Evolutionary conservation across 2,113 vertebrate species (phyloP).

Genomic region (Tympanuchus pallidicinctus): DNA sequence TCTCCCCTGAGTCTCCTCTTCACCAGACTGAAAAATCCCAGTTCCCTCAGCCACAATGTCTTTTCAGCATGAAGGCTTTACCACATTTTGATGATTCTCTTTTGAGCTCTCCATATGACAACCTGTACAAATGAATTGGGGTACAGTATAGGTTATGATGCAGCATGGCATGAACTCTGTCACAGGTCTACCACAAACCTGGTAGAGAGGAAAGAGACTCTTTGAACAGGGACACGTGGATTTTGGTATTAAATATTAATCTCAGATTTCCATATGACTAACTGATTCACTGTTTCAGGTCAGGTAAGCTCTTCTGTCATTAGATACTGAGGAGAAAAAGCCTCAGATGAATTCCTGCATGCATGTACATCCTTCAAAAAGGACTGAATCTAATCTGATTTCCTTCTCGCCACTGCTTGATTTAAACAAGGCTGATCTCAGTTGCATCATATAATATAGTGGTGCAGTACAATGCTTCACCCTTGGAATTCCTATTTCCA

Average conservation of each 20-base stretch:
- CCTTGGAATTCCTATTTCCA: background rate
- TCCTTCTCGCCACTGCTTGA: background rate
- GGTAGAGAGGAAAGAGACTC: background rate
- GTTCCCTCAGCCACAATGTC: background rate
- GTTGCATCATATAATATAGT: background rate
- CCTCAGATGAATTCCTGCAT: background rate
- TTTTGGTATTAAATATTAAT: constrained; percentile 14
- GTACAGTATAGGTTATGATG: background rate
- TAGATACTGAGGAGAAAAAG: background rate
- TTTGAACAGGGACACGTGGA: background rate
- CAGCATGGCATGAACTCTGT: background rate
- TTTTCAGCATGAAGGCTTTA: background rate
- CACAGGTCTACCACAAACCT: background rate
- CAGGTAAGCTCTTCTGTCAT: background rate
- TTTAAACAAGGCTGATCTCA: constrained; percentile 18
- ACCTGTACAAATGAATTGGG: background rate
- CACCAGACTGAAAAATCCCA: too few relatives aligned
- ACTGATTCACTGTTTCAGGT: background rate
- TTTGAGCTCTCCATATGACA: background rate
- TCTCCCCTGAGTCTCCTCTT: too few relatives aligned
- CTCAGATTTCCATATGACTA: background rate
- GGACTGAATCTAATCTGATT: background rate
- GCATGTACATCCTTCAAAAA: background rate
- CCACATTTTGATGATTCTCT: background rate
- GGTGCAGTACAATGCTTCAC: background rate